These are phyloP conservation scores for Penaeus chinensis DNA, from an alignment of 1,140 invertebrate genomes.

Conservation along the genomic window DNA sequence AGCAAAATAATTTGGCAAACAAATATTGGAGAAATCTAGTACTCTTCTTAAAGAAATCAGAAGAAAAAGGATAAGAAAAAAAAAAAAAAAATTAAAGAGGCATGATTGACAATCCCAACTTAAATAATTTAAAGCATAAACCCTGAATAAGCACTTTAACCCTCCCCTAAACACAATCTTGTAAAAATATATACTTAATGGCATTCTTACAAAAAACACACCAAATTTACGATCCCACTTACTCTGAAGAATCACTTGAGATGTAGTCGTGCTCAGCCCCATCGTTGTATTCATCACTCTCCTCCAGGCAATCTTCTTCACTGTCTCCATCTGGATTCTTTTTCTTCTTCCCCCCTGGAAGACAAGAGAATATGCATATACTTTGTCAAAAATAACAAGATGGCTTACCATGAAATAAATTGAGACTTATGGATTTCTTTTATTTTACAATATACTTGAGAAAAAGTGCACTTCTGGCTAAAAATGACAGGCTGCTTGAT, in stretches of 20 bases:
- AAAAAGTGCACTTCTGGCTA: not conserved
- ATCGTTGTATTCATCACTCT: conserved; percentile 63
- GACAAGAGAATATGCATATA: not conserved
- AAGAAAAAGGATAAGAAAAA: not conserved
- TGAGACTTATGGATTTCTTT: too few relatives aligned
- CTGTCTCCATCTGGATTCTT: conserved; percentile 57
- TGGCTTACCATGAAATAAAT: too few relatives aligned
- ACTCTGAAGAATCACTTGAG: conserved; percentile 63
- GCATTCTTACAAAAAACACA: too few relatives aligned
- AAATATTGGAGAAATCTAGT: not conserved
- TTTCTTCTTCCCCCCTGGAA: conserved; percentile 49
- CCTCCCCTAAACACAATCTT: too few relatives aligned
- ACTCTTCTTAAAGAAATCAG: not conserved
- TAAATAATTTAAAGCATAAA: too few relatives aligned
- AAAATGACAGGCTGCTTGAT: not conserved
- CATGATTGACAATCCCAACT: too few relatives aligned
- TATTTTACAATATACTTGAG: too few relatives aligned
- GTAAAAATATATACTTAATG: not conserved
- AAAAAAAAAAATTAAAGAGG: too few relatives aligned
- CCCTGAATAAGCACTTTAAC: too few relatives aligned
- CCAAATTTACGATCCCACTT: conserved; percentile 5
- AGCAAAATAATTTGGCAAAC: too few relatives aligned
- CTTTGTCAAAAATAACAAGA: too few relatives aligned
- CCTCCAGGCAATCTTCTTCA: conserved; percentile 59
- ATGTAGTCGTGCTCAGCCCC: conserved; percentile 63